Base-by-base conservation (phyloP, 2,113 vertebrate species). In the Arenaria interpres region DNA sequence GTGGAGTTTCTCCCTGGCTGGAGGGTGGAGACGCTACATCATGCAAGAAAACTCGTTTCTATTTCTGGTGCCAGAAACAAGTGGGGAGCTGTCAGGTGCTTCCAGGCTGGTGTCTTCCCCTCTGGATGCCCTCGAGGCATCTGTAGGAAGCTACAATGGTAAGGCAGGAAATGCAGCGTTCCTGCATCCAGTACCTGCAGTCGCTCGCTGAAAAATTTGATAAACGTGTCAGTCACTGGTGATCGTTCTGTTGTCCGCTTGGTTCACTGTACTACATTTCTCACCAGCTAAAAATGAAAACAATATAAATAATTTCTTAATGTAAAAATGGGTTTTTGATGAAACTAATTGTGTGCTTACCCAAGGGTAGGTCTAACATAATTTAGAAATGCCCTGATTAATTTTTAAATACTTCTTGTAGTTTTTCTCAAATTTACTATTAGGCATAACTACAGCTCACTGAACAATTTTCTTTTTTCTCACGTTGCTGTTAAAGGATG, bases 51-150 rank as follows among this genome's bases (percentile, higher is more conserved):
- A 79, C 74, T 80, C 0, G 0, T 76, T 94, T 66, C 93, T 97
- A 79, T 96, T 96, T 79, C 81, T 95, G 82, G 89, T 96, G 69
- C 89, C 93, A 96, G 93, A 85, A 89, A 94, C 57, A 79, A 91
- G 62, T 85, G 39, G 69, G 60, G 87, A 94, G 57, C 66, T 88
- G 91, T 82, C 91, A 94, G 89, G 87, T 96, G 73, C 80, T 96
- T 92, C 86, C 73, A 92, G 66, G 80, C 75, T 64, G 37, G 43
- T 95, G 33, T 93, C 89, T 96, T 94, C 84, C 69, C 83, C 74
- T 96, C 91, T 91, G 48, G 82, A 78, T 75, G 57, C 81, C 94
- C 81, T 93, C 0, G 1, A 87, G 95, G 69, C 0, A 0, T 89
- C 77, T 88, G 45, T 69, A 72, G 93, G 85, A 89, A 94, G 27